Evolutionary conservation across 2,888 invertebrate genomes (phyloP).

Genomic region (Ichneumoninae sp.): DNA sequence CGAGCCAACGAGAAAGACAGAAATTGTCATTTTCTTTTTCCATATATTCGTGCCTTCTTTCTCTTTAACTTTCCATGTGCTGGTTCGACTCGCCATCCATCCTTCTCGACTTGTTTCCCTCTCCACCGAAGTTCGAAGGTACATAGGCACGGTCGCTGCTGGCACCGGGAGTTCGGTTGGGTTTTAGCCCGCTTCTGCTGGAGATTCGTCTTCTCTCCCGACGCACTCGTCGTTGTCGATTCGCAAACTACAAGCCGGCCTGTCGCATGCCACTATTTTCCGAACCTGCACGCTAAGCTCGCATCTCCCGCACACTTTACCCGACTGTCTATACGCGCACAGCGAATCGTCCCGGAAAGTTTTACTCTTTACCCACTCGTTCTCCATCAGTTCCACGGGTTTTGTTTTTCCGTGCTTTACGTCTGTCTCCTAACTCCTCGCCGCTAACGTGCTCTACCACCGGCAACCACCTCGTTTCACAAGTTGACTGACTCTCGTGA

Average conservation of each 20-base stretch:
- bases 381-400: constrained; percentile 1
- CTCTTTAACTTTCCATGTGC: constrained; percentile 19
- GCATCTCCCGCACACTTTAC: neutral
- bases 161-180: neutral
- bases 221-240: constrained; percentile 6
- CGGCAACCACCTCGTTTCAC: neutral
- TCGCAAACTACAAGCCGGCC: neutral
- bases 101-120: constrained; percentile 14
- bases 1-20: constrained; percentile 43
- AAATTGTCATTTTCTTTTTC: constrained; percentile 35
- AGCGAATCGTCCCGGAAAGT: constrained; percentile 4
- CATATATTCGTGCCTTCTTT: constrained; percentile 25
- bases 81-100: neutral
- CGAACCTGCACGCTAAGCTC: constrained; percentile 1
- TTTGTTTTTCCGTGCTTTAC: neutral
- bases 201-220: neutral
- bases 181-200: neutral
- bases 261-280: constrained; percentile 3
- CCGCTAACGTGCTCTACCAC: neutral
- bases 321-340: neutral
- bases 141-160: neutral
- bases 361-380: constrained; percentile 3
- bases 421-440: neutral
- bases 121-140: neutral
- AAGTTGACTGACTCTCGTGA: constrained; percentile 2